Evolutionary conservation across 1,140 invertebrate genomes (phyloP).

Genomic region (Vanessa atalanta): DNA sequence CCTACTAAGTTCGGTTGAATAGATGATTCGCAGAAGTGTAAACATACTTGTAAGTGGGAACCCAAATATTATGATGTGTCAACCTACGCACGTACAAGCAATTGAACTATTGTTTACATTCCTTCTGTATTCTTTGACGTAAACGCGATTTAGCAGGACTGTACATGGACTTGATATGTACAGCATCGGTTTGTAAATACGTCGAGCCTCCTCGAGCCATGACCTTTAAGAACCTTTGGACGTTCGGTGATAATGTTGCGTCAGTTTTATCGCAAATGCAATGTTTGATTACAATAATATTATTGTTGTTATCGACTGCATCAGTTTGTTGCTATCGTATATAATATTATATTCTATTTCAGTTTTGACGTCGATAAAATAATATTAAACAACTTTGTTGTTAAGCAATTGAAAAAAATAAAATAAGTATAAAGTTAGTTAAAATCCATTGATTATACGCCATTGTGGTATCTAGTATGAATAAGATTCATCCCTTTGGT

Average conservation of each 20-base stretch:
- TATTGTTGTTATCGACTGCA: conserved; percentile 26
- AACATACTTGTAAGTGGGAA: background rate
- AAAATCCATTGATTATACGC: background rate
- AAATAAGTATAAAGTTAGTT: background rate
- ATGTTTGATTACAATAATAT: conserved; percentile 18
- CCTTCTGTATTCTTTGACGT: conserved; percentile 20
- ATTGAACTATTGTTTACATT: conserved; percentile 21
- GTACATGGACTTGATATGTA: conserved; percentile 9
- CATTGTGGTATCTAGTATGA: background rate
- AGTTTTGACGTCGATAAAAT: background rate
- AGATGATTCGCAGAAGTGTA: conserved; percentile 2
- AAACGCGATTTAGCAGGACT: conserved; percentile 20
- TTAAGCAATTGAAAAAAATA: background rate
- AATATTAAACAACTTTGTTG: background rate
- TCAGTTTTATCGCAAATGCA: conserved; percentile 27
- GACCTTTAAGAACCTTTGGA: conserved; percentile 20
- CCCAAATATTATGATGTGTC: conserved; percentile 9
- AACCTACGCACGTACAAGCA: conserved; percentile 1
- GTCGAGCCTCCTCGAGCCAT: conserved; percentile 25
- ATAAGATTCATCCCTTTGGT: background rate
- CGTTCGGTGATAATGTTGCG: conserved; percentile 20
- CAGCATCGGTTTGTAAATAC: conserved; percentile 23
- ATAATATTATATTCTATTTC: background rate
- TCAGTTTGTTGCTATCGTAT: background rate
- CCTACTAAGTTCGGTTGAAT: background rate